Conservation (phyloP, 1,140 invertebrate species). For the Oreohelix idahoensis region DNA sequence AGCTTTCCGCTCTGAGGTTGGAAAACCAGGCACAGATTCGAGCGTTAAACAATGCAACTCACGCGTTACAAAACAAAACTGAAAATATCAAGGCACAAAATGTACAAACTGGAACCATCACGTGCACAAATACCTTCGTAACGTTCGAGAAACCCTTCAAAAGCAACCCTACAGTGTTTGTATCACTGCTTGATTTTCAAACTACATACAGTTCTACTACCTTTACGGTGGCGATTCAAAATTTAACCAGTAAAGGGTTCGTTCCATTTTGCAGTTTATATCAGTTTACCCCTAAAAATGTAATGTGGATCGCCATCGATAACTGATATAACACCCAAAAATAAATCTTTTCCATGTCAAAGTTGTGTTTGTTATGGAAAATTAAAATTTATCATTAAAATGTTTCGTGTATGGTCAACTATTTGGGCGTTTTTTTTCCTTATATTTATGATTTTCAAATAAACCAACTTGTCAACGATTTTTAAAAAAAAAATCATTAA, state of each 20-base stretch:
- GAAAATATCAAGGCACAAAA: background rate
- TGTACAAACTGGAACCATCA: background rate
- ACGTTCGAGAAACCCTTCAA: background rate
- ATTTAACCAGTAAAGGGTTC: background rate
- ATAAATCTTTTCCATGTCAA: no score
- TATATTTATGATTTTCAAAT: no score
- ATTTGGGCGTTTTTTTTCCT: no score
- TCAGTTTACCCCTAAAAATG: background rate
- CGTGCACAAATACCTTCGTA: background rate
- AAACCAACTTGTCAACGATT: no score
- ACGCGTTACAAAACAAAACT: background rate
- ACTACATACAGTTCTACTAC: background rate
- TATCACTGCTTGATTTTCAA: background rate
- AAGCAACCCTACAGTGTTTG: background rate
- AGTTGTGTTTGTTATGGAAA: no score
- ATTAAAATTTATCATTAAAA: no score
- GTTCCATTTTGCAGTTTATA: background rate
- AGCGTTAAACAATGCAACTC: background rate
- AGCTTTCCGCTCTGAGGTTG: background rate
- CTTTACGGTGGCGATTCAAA: background rate
- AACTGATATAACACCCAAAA: background rate
- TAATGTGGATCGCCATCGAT: background rate
- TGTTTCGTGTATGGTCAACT: no score
- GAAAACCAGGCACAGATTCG: background rate
- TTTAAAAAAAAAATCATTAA: no score